Base-by-base conservation (phyloP, 2,888 invertebrate genomes). In the Brachynemurus nebulosus region DNA sequence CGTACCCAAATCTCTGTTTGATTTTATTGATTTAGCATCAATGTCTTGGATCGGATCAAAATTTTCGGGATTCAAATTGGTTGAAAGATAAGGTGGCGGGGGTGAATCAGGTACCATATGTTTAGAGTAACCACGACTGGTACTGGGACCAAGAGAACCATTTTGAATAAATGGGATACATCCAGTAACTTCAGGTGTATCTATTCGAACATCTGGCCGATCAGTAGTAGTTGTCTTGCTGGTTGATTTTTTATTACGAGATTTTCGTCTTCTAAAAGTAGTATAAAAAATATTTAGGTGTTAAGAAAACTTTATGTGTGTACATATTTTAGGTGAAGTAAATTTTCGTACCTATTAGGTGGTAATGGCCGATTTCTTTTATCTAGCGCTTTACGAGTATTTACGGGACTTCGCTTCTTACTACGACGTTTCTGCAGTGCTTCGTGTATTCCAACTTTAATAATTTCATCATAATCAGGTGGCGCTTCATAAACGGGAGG, bases 401-500 rank as follows among this genome's bases (percentile, higher is more conserved):
- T 3, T 42, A 8, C 19, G 2, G 42, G 20, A 16, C 25, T 19
- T 8, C 19, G 11, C 20, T 34, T 42, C 19, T 42, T 42, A 4
- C 14, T 37, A n/a, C 18, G 37, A 19, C 19, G 23, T 38, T 37
- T n/a, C 3, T 34, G 17, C 3, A 2, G 11, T 12, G 19, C n/a
- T 19, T 27, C 37, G 18, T 21, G n/a, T 17, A 38, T 9, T 19
- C 44, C 67, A 37, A 71, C 57, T 54, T 74, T 75, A 21, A 76
- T 70, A n/a, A 79, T 71, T 47, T 80, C 79, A 46, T 78, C 76
- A 54, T 82, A 82, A 48, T 78, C 76, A 0, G 81, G 81, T 1
- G 81, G 81, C 1, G 78, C 74, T 57, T 81, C 81, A 59, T 81
- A 81, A 38, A 68, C 69, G 1, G 81, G 80, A 8, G 76, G 76